These are phyloP conservation scores for Machimus atricapillus DNA, from an alignment of 2,888 invertebrate genomes.

Conservation along the genomic window DNA sequence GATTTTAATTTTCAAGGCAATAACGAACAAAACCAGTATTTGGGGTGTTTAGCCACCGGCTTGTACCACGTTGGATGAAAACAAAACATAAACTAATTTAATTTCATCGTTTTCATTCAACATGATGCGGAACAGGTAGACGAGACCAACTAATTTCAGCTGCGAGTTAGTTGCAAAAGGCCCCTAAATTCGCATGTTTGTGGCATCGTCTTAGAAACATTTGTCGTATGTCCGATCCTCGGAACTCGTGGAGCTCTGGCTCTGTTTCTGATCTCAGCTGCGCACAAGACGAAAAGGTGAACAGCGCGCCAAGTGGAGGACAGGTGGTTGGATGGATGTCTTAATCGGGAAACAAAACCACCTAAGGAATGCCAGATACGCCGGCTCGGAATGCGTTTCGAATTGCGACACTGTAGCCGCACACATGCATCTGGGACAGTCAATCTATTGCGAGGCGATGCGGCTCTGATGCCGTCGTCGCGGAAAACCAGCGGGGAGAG, in stretches of 20 bases:
- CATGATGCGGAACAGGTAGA: neutral
- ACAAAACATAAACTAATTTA: too few relatives aligned
- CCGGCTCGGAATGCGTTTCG: neutral
- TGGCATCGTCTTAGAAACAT: neutral
- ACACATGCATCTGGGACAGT: neutral
- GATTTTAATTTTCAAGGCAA: too few relatives aligned
- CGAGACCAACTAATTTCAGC: neutral
- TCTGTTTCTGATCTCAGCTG: neutral
- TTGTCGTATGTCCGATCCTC: neutral
- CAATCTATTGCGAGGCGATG: neutral
- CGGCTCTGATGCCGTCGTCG: neutral
- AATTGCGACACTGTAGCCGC: neutral
- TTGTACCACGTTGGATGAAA: neutral
- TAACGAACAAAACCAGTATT: too few relatives aligned
- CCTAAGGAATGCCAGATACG: neutral
- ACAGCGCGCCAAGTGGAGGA: neutral
- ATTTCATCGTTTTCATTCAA: too few relatives aligned
- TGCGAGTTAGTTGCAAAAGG: neutral
- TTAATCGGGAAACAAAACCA: neutral
- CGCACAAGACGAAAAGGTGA: neutral
- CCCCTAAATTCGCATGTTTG: neutral
- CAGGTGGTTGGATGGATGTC: neutral
- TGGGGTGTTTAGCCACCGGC: too few relatives aligned
- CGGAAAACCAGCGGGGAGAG: neutral
- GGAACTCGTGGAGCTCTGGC: neutral